Conservation (phyloP, 2,797 vertebrate genomes). For the Rousettus madagascariensis region DNA sequence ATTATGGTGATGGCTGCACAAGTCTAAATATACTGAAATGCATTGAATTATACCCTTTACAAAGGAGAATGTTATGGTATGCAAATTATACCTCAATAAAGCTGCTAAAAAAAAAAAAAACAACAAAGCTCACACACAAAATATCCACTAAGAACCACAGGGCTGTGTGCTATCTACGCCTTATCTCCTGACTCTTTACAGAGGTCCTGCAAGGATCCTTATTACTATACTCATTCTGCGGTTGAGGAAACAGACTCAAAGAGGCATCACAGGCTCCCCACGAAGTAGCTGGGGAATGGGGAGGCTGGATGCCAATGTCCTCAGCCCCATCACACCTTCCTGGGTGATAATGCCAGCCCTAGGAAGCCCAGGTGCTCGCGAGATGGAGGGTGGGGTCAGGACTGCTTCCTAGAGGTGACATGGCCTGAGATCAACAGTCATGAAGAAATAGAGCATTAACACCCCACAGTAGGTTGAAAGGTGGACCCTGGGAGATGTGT, state of each 20-base stretch:
- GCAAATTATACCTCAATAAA: no score
- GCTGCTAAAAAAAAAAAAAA: neutral
- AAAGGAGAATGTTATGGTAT: neutral
- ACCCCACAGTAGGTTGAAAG: neutral
- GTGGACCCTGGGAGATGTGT: neutral
- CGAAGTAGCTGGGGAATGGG: no score
- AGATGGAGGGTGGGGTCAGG: neutral
- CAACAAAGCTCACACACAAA: neutral
- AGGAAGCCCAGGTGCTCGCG: neutral
- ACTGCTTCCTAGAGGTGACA: neutral
- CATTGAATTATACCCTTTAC: neutral
- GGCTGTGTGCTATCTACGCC: rapidly evolving
- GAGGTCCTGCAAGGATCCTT: neutral
- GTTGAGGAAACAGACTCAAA: neutral
- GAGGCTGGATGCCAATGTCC: neutral
- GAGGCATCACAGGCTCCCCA: neutral
- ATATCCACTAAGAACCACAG: neutral
- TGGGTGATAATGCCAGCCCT: neutral
- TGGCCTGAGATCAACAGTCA: neutral
- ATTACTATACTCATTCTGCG: neutral
- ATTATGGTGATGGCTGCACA: neutral
- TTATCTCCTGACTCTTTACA: rapidly evolving
- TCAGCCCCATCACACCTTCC: neutral
- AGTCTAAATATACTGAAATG: neutral
- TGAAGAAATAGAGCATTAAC: neutral